Evolutionary conservation across 1,140 invertebrate species (phyloP).

Genomic region (Aphis craccivora): DNA sequence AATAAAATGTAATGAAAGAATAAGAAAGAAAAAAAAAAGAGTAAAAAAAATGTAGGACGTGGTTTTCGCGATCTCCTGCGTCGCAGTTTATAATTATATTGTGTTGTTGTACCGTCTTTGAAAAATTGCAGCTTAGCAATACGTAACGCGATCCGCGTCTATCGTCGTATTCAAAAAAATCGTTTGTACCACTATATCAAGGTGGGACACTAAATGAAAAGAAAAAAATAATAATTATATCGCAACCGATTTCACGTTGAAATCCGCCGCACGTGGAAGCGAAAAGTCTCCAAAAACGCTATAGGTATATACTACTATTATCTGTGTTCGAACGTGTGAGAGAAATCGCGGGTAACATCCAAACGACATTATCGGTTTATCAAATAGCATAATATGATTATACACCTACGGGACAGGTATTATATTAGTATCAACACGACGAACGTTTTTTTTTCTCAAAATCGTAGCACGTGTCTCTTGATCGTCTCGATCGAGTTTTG

Average conservation of each 20-base stretch:
- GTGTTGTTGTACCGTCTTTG: neutral
- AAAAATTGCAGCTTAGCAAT: neutral
- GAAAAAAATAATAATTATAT: neutral
- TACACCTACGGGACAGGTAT: no score
- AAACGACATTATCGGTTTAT: neutral
- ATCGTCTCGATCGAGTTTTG: no score
- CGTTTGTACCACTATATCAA: neutral
- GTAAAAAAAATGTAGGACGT: neutral
- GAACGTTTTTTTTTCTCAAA: no score
- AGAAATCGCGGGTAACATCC: neutral
- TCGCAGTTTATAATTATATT: neutral
- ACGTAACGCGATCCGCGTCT: neutral
- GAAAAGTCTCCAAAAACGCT: neutral
- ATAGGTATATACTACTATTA: neutral
- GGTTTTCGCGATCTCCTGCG: neutral
- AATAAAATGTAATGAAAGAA: neutral
- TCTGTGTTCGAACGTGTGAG: neutral
- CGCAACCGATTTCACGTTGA: neutral
- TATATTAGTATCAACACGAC: no score
- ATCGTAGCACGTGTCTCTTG: no score
- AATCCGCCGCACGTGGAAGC: neutral
- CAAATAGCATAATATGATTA: no score
- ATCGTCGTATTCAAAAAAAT: neutral
- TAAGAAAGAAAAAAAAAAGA: no score
- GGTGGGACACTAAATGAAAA: neutral